Evolutionary conservation across 2,888 invertebrate species (phyloP), one percentile per base, ranked within the genome.

Genomic region (Serripes groenlandicus): DNA sequence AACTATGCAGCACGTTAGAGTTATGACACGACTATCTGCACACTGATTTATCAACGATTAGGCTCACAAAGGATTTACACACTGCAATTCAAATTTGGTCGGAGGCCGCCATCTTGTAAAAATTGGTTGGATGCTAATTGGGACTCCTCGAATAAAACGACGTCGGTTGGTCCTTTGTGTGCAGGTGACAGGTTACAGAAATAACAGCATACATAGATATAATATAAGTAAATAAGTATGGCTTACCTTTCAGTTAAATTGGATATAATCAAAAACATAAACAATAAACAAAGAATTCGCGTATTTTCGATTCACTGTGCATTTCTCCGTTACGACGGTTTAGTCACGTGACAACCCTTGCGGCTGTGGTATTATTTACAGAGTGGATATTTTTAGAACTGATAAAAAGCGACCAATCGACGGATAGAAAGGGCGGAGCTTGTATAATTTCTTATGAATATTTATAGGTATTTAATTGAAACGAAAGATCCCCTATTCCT

Each of bases 291-390:
- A 83, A 83, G 83, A 83, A 83, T 60, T 28, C 32, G 64, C 52
- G 32, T 54, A 42, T 34, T 34, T 66, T 75, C 66, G 28, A 26
- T 56, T 32, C 23, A 34, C 66, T n/a, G 52, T 70, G 69, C 69
- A 30, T 77, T 71, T 64, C 78, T 71, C 75, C 68, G 74, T 75
- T 78, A 81, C 71, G 70, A 56, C 54, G 32, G 49, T 64, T n/a
- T 75, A 26, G 56, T 88, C 89, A 89, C 89, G 88, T 89, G 90
- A 89, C 79, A 52, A 71, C 69, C 78, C 60, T 76, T 73, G 83
- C 78, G 78, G 80, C 77, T 69, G 71, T 75, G 80, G 77, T 86
- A 82, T 88, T 88, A 87, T 88, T 87, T 90, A 86, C 89, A 83
- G 75, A 66, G 75, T 37, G 68, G 86, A 71, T 86, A 86, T 86